A percentile compares a stretch with the other conserved stretches of the same genome.
phyloP scores from a whole-genome alignment of 2,888 invertebrate species.

The Amphipyra tragopoginis region DNA sequence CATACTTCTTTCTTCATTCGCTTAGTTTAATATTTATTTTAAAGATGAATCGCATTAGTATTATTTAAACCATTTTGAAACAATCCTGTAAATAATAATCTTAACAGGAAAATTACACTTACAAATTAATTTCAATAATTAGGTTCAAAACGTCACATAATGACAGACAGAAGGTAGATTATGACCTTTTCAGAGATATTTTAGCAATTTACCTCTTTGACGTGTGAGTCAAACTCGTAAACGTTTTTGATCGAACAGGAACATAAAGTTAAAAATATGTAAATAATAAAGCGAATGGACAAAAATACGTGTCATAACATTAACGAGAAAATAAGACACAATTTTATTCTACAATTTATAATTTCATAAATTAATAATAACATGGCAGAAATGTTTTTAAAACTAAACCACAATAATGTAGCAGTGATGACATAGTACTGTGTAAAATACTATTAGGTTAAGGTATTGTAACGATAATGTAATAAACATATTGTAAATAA shows the following conservation, averaged over 20 bases:
- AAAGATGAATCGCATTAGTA: constrained; percentile 1
- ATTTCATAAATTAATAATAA: background rate
- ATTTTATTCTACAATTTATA: background rate
- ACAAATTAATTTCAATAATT: too few relatives aligned
- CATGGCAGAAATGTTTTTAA: constrained; percentile 26
- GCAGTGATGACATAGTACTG: constrained; percentile 54
- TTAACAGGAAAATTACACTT: too few relatives aligned
- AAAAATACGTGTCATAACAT: background rate
- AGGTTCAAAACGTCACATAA: too few relatives aligned
- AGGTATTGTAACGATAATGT: constrained; percentile 68
- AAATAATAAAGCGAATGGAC: too few relatives aligned
- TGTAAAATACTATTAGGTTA: constrained; percentile 64
- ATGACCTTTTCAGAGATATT: too few relatives aligned
- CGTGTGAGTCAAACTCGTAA: too few relatives aligned
- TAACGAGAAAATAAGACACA: constrained; percentile 3
- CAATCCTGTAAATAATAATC: too few relatives aligned
- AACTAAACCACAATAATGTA: constrained; percentile 31
- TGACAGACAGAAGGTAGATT: too few relatives aligned
- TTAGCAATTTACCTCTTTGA: too few relatives aligned
- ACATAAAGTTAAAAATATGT: too few relatives aligned
- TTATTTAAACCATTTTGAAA: too few relatives aligned
- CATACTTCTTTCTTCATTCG: constrained; percentile 4
- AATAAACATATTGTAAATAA: constrained; percentile 85
- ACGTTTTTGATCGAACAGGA: too few relatives aligned
- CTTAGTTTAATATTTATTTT: constrained; percentile 9